A percentile compares a stretch with the other conserved stretches of the same genome.
Conservation (phyloP, 2,888 invertebrate species). For the Calameuta pallipes region DNA sequence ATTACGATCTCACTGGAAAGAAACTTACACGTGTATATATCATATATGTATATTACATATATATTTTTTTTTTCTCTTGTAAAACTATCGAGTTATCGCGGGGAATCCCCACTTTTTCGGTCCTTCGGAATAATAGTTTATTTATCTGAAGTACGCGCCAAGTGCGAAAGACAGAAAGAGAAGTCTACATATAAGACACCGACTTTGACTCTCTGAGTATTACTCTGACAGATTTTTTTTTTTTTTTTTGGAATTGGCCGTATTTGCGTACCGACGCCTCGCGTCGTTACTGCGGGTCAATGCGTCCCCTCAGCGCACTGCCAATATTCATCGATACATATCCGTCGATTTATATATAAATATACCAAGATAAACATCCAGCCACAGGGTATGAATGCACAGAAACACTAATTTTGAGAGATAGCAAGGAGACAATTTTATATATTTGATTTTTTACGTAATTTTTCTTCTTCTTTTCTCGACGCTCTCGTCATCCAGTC, state of each 20-base stretch:
- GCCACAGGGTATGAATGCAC: background rate
- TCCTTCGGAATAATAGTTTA: background rate
- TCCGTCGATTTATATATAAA: constrained; percentile 24
- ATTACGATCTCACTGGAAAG: constrained; percentile 56
- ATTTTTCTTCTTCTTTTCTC: background rate
- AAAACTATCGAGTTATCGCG: background rate
- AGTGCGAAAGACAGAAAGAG: background rate
- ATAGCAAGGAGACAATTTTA: background rate
- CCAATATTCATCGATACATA: constrained; percentile 33
- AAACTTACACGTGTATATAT: background rate
- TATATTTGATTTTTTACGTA: background rate
- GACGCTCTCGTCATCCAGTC: background rate
- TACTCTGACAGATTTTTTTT: background rate
- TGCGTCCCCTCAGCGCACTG: background rate
- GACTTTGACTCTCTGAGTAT: background rate
- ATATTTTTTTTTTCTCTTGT: background rate
- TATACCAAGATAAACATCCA: background rate
- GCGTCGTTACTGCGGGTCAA: too few relatives aligned
- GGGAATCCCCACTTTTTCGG: background rate
- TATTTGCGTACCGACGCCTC: too few relatives aligned
- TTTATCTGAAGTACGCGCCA: background rate
- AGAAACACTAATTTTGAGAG: background rate
- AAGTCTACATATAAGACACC: too few relatives aligned
- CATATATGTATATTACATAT: background rate
- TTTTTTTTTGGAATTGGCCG: too few relatives aligned